Evolutionary conservation across 2,113 vertebrate species (phyloP), one percentile per base, ranked within the genome.

Genomic region (Recurvirostra avosetta): DNA sequence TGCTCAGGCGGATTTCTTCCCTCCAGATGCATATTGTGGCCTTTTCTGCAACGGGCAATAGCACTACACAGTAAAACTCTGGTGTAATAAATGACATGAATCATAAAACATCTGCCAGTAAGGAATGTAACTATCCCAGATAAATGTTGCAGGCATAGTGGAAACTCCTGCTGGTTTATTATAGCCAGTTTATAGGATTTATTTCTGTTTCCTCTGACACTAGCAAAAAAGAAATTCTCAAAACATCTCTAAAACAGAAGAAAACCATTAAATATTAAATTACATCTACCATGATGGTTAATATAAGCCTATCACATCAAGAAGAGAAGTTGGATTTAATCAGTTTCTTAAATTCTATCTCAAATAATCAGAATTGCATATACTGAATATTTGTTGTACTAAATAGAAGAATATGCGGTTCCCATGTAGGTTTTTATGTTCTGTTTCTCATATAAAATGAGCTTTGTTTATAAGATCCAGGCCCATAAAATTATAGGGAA

Each of bases 181-280:
- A 68, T 4, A 72, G 61, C 45, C 52, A 79, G 36, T 81, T 92
- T 73, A 61, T 15, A 40, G 74, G 63, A 91, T 91, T 94, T 96
- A 90, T 76, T 92, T 94, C 80, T 79, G 29, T 88, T 93, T 45
- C 43, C 25, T 86, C 41, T 92, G 75, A 66, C 50, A 66, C 32
- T 66, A 40, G 29, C 47, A 88, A 77, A 74, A 88, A 85, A 36
- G 32, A 92, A 75, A 76, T 81, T 75, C 62, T 90, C 38, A 50
- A 90, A 92, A 32, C 29, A 20, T 45, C 17, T 90, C 32, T 88
- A 94, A 90, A 86, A 13, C 20, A 90, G 36, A 96, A 70, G n/a
- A 86, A 93, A 94, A 62, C 8, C 74, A 90, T 74, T 92, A 94
- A 75, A 81, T 72, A 29, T 87, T 91, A 63, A 80, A 50, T 85